Conservation (phyloP, 2,888 invertebrate species). For the Oscheius sp. region DNA sequence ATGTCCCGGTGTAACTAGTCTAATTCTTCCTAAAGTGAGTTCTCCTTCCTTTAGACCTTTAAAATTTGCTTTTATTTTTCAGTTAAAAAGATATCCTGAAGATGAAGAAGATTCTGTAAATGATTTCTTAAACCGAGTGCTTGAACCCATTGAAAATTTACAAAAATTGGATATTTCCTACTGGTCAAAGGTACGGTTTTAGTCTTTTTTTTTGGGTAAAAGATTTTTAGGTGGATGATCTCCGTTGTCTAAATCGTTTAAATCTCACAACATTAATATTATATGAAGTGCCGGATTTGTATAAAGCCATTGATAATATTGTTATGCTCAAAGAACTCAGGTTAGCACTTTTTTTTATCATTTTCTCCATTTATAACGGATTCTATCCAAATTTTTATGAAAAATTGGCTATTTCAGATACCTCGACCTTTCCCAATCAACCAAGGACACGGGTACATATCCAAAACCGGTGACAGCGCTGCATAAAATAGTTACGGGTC, state of each 20-base stretch:
- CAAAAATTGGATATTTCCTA: constrained; percentile 62
- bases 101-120: constrained; percentile 52
- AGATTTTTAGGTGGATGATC: constrained; percentile 76
- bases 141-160: constrained; percentile 54
- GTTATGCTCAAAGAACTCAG: constrained; percentile 76
- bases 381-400: neutral
- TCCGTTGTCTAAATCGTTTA: constrained; percentile 81
- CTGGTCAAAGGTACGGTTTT: constrained; percentile 57
- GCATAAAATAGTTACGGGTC: constrained; percentile 81
- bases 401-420: constrained; percentile 76
- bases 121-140: constrained; percentile 51
- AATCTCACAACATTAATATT: constrained; percentile 82
- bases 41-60: too few species aligned
- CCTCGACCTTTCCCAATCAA: constrained; percentile 84
- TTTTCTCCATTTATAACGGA: neutral
- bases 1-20: constrained; percentile 48
- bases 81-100: constrained; percentile 39
- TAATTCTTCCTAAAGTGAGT: constrained; percentile 42
- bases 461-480: constrained; percentile 83
- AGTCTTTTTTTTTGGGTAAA: neutral
- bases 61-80: neutral
- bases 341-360: constrained; percentile 71
- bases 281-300: constrained; percentile 83
- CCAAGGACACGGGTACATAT: constrained; percentile 81
- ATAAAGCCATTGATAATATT: constrained; percentile 76